phyloP scores from a whole-genome alignment of 2,888 invertebrate genomes.

The Sarcophaga carnaria region DNA sequence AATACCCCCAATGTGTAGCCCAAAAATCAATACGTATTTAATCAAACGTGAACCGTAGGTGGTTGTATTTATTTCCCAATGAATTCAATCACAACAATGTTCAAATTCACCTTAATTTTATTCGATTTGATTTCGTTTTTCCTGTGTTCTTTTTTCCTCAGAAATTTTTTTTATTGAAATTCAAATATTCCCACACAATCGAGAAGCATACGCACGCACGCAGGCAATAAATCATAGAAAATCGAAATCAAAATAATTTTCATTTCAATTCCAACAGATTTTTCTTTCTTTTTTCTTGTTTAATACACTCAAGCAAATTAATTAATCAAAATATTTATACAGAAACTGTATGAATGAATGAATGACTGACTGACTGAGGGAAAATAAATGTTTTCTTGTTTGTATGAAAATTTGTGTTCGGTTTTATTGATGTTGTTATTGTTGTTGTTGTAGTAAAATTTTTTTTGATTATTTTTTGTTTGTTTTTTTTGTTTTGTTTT shows the following conservation, averaged over 20 bases:
- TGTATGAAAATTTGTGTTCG: too few relatives aligned
- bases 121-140: background rate
- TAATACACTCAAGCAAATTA: slow-evolving; percentile 57
- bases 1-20: background rate
- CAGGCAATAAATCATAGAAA: slow-evolving; percentile 1
- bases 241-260: slow-evolving; percentile 19
- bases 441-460: background rate
- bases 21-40: background rate
- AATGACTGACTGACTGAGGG: background rate
- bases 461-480: background rate
- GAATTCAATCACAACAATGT: slow-evolving; percentile 22
- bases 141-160: background rate
- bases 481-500: slow-evolving; percentile 3
- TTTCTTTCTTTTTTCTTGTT: slow-evolving; percentile 14
- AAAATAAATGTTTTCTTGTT: background rate
- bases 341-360: slow-evolving; percentile 30
- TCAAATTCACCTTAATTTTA: slow-evolving; percentile 35
- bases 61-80: slow-evolving; percentile 26
- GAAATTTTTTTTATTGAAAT: background rate
- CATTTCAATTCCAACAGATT: background rate
- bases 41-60: background rate
- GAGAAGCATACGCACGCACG: background rate
- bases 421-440: too few relatives aligned
- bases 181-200: slow-evolving; percentile 10
- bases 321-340: slow-evolving; percentile 64